Evolutionary conservation across 2,797 vertebrate genomes (phyloP), one percentile per base, ranked within the genome.

Genomic region (Borostomias antarcticus): DNA sequence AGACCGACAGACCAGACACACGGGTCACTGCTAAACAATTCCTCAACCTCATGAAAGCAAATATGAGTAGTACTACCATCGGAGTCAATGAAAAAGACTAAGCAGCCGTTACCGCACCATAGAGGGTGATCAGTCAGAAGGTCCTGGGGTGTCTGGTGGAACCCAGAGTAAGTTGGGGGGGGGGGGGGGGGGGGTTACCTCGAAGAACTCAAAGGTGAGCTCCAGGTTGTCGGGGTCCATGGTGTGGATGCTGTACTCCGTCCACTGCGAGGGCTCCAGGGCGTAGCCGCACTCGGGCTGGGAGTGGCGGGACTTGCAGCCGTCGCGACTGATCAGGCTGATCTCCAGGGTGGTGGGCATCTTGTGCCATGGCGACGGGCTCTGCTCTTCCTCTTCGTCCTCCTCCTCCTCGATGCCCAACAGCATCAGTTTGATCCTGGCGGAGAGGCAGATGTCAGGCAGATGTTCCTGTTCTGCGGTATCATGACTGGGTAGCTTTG

Each of bases 141-240:
- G n/a, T n/a, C n/a, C n/a, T n/a, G n/a, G n/a, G n/a, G n/a, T n/a
- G n/a, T n/a, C n/a, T n/a, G n/a, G n/a, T n/a, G n/a, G n/a, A n/a
- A n/a, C n/a, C n/a, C n/a, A n/a, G n/a, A n/a, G n/a, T n/a, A n/a
- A n/a, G n/a, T n/a, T n/a, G n/a, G n/a, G 37, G 9, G 37, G n/a
- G n/a, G n/a, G n/a, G n/a, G n/a, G 40, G 40, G 40, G 37, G 1
- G 40, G 40, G 40, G 2, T 69, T 74, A 98, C 97, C 94, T 99
- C 97, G 89, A 98, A 99, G 82, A 99, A 99, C 86, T 99, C 96
- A 83, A 98, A 97, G 58, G 94, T 95, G 52, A 99, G 87, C 78
- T 98, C 97, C 64, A 99, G 85, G 86, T 99, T 99, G 82, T 98
- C 94, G 2, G 97, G 97, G 57, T 96, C 95, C 97, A 99, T 97